phyloP scores from a whole-genome alignment of 2,113 vertebrate genomes.

The Tetrao urogallus region DNA sequence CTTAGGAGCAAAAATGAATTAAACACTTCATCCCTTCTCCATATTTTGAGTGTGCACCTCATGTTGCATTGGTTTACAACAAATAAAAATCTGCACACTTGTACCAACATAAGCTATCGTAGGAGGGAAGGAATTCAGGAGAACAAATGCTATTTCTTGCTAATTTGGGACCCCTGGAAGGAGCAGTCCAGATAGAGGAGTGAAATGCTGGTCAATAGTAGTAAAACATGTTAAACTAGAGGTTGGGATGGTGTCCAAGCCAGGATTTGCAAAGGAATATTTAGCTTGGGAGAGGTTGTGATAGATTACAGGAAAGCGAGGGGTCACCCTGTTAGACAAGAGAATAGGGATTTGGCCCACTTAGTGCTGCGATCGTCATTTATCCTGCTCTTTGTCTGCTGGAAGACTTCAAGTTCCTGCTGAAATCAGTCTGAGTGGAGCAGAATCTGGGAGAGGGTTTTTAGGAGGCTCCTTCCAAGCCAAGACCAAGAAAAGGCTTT shows the following conservation, averaged over 20 bases:
- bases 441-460: neutral
- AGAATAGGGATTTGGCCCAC: neutral
- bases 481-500: neutral
- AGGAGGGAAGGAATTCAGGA: slow-evolving; percentile 3
- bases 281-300: slow-evolving; percentile 1
- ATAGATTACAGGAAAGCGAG: neutral
- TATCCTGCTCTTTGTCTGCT: neutral
- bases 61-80: fast-evolving
- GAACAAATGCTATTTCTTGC: neutral
- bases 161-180: neutral
- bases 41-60: neutral
- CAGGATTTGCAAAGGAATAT: neutral
- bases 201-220: neutral
- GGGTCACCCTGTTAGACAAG: neutral
- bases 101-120: neutral
- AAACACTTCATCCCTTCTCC: neutral
- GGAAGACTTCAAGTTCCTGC: neutral
- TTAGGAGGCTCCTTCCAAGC: neutral
- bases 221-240: neutral
- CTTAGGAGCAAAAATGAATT: neutral
- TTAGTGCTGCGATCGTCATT: neutral
- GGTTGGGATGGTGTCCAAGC: neutral
- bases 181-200: neutral
- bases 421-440: neutral
- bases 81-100: neutral